phyloP scores from a whole-genome alignment of 2,797 vertebrate species.

The Pseudotriccus pelzelni region DNA sequence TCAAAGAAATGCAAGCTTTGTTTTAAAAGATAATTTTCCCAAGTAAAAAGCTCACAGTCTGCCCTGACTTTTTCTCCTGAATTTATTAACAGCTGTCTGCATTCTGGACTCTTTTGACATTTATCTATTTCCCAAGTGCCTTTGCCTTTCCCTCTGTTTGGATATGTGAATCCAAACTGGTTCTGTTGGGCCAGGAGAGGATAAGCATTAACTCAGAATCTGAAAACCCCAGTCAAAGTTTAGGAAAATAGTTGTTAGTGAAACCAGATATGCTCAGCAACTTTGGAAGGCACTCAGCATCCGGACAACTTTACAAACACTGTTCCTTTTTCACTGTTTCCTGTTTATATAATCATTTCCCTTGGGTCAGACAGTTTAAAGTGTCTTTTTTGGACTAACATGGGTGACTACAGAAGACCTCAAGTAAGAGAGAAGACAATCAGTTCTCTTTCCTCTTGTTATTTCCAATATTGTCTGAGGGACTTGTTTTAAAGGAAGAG shows the following conservation, averaged over 20 bases:
- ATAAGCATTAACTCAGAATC: background rate
- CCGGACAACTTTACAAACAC: background rate
- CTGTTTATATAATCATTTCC: background rate
- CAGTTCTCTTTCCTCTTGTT: background rate
- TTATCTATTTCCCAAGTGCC: background rate
- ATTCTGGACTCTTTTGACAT: background rate
- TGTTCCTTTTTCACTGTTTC: background rate
- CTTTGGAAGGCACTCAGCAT: background rate
- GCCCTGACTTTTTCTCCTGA: background rate
- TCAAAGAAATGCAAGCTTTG: fast-evolving
- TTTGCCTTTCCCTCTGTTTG: background rate
- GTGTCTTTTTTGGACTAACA: background rate
- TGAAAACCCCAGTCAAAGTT: background rate
- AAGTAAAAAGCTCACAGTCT: background rate
- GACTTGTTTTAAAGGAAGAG: background rate
- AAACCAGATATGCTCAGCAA: background rate
- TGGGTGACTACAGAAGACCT: background rate
- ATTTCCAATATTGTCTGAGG: background rate
- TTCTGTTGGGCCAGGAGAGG: background rate
- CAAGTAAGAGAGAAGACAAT: background rate
- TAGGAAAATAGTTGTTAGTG: background rate
- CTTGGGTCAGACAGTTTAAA: background rate
- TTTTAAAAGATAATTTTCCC: background rate
- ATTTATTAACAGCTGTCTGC: background rate
- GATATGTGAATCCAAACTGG: background rate